Base-by-base conservation (phyloP, 2,113 vertebrate species). In the Probosciger aterrimus region DNA sequence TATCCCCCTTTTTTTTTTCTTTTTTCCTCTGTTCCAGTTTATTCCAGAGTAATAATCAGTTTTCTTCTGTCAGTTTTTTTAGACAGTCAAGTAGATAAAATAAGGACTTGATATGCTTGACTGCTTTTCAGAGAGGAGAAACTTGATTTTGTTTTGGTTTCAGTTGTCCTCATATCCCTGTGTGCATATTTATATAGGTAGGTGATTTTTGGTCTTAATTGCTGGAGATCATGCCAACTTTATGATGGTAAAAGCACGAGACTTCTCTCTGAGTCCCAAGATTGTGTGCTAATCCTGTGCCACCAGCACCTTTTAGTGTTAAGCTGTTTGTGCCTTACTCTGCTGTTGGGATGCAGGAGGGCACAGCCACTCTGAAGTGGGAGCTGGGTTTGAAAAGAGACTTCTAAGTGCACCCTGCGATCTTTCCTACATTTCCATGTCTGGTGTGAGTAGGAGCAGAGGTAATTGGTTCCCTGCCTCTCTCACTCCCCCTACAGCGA, bases 401-500 rank as follows among this genome's bases (percentile, higher is more conserved):
- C 2, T 47, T 68, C 10, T 16, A 2, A n/a, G 30, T 20, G 41
- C 62, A 27, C 18, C 73, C 47, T 0, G 4, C 5, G 31, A 46
- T 23, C 33, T 86, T 55, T 59, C 18, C 50, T 63, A 1, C 31
- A 39, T 67, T 24, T 49, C 57, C 9, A 5, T 0, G 2, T n/a
- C 17, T 41, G 28, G 0, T 59, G 20, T 57, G 46, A 65, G 57
- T 57, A 71, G 75, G 35, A 86, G 64, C 31, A 84, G 22, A 49
- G 7, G 22, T 30, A 6, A 6, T 11, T 35, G 50, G 3, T 16
- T 75, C 18, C 15, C 41, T 13, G 9, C 70, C 37, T 28, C 13
- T 6, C 17, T 64, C 1, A 1, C 20, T 47, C 14, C 20, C 9
- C 7, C 8, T 52, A 1, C 11, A n/a, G 19, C 44, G 77, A 25